phyloP scores from a whole-genome alignment of 2,888 invertebrate species.

The Spisula subtruncata region DNA sequence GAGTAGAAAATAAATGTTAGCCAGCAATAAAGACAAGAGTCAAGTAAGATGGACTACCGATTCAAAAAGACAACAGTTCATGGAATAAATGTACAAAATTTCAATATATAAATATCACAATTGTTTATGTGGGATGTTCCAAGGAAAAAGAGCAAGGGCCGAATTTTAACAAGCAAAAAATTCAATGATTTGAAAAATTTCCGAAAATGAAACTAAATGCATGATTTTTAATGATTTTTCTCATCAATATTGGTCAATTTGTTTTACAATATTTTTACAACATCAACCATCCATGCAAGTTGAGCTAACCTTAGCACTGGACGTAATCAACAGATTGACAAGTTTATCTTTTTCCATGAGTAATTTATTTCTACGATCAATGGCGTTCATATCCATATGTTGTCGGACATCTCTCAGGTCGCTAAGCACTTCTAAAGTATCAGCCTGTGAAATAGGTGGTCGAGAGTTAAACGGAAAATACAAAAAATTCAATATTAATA shows the following conservation, averaged over 20 bases:
- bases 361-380: slow-evolving; percentile 75
- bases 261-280: neutral
- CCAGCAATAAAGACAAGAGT: no score
- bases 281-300: slow-evolving; percentile 41
- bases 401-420: slow-evolving; percentile 80
- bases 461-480: neutral
- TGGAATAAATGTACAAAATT: no score
- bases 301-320: slow-evolving; percentile 76
- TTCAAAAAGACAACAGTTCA: no score
- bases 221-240: neutral
- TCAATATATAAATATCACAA: no score
- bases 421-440: slow-evolving; percentile 79
- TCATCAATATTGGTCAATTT: no score
- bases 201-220: neutral
- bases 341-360: slow-evolving; percentile 79
- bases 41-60: no score
- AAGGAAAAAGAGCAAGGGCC: no score
- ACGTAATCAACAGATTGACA: slow-evolving; percentile 77
- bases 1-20: no score
- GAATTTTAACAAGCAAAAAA: no score
- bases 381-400: slow-evolving; percentile 74
- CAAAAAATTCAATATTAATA: neutral
- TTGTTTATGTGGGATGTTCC: no score
- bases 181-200: no score
- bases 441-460: slow-evolving; percentile 73